Evolutionary conservation across 2,113 vertebrate genomes (phyloP), one percentile per base, ranked within the genome.

Genomic region (Xenotilapia longispinis): DNA sequence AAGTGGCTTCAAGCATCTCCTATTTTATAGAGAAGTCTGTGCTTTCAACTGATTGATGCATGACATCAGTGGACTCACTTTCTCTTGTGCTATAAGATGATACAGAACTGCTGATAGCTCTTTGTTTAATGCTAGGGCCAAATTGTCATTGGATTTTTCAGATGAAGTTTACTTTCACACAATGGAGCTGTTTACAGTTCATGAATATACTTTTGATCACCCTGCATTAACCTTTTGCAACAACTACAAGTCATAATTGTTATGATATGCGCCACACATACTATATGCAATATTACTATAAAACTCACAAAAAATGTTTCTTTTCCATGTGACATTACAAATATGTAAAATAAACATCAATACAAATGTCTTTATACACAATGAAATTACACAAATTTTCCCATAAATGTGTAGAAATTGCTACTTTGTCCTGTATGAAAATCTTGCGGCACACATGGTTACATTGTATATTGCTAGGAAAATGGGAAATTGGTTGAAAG

Each of bases 121-220:
- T 0, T 65, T 0, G 1, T 36, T n/a, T 65, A 65, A 38, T 65
- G 31, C 33, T 13, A 38, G 33, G 33, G 19, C 19, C 60, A 65
- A 65, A 38, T 65, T 65, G 33, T 38, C 31, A 65, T 38, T 4
- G 60, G 60, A 38, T 65, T 65, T 65, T 65, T 65, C 19, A 38
- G 6, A 38, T 65, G 33, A 65, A 38, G 3, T 65, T 65, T 38
- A 38, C 60, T 65, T 65, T 38, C 3, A 13, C 33, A 38, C 17
- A 33, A 38, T 1, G 2, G 31, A 65, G 31, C 60, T 65, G 60
- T 65, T 65, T 65, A 36, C 31, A 36, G 60, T n/a, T 36, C 60
- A 65, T 5, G 17, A 38, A n/a, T 65, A n/a, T 38, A n/a, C 31
- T 13, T 65, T 65, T 13, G 3, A 65, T 38, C 60, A 65, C 60